These are phyloP conservation scores for Tenthredo livida DNA, from an alignment of 2,888 invertebrate species.

Conservation along the genomic window DNA sequence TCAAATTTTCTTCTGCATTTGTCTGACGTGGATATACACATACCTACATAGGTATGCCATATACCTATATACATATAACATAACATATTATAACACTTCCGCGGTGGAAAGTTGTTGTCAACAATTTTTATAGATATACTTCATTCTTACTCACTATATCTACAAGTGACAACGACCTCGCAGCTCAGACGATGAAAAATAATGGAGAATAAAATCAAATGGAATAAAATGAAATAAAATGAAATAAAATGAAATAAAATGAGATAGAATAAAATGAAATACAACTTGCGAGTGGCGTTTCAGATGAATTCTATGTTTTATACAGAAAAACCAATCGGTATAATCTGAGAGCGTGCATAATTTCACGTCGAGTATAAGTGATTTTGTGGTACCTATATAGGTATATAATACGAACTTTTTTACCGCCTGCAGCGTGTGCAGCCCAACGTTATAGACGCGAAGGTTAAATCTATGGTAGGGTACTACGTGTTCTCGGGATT, in stretches of 20 bases:
- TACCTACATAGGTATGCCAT: too few relatives aligned
- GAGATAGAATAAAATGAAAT: neutral
- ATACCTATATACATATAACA: too few relatives aligned
- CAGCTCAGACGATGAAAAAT: neutral
- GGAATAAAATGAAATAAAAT: neutral
- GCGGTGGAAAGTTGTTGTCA: neutral
- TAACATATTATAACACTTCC: neutral
- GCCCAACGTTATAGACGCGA: neutral
- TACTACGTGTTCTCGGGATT: neutral
- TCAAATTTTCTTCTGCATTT: neutral
- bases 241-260: neutral
- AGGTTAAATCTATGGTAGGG: slow-evolving; percentile 13
- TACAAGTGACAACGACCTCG: slow-evolving; percentile 21
- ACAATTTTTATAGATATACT: neutral
- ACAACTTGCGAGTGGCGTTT: neutral
- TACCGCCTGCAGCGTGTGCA: neutral
- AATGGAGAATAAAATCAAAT: neutral
- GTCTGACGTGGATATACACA: neutral
- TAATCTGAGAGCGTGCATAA: neutral
- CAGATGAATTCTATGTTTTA: neutral
- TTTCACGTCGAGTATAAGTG: neutral
- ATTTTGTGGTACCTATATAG: neutral
- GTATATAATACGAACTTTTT: neutral
- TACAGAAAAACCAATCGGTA: neutral
- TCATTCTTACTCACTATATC: neutral